Evolutionary conservation across 2,888 invertebrate species (phyloP).

Genomic region (Myopa tessellatipennis): DNA sequence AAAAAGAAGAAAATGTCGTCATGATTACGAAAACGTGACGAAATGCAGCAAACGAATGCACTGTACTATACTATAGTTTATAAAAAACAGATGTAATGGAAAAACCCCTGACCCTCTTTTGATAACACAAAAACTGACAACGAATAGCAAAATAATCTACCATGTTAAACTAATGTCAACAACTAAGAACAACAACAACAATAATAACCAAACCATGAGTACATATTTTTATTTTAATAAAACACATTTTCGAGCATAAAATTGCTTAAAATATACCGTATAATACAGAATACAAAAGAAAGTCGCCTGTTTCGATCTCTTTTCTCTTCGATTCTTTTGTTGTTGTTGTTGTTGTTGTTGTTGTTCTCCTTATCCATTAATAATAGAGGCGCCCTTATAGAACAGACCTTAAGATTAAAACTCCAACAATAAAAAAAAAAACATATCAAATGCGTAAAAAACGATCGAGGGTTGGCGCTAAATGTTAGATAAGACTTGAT

Average conservation of each 20-base stretch:
- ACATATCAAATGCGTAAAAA: neutral
- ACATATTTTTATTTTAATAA: too few relatives aligned
- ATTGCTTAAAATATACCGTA: too few relatives aligned
- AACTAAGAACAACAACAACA: neutral
- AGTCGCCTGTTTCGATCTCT: too few relatives aligned
- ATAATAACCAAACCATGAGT: neutral
- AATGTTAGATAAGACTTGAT: neutral
- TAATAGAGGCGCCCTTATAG: neutral
- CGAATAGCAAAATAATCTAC: too few relatives aligned
- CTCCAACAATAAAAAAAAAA: neutral
- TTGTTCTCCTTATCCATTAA: neutral
- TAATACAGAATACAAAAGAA: too few relatives aligned
- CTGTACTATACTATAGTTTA: neutral
- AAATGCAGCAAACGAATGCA: neutral
- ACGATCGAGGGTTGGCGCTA: neutral
- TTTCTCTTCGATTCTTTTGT: too few relatives aligned
- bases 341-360: neutral
- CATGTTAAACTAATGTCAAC: too few relatives aligned
- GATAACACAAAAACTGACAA: too few relatives aligned
- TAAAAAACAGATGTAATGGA: too few relatives aligned
- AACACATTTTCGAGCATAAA: too few relatives aligned
- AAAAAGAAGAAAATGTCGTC: neutral
- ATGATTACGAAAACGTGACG: neutral
- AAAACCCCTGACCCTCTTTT: too few relatives aligned
- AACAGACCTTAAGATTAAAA: neutral